Percentiles rank a stretch among this genome's conserved stretches.
These are phyloP conservation scores for Oncorhynchus tshawytscha DNA, from an alignment of 2,113 vertebrate species.

Conservation along the genomic window DNA sequence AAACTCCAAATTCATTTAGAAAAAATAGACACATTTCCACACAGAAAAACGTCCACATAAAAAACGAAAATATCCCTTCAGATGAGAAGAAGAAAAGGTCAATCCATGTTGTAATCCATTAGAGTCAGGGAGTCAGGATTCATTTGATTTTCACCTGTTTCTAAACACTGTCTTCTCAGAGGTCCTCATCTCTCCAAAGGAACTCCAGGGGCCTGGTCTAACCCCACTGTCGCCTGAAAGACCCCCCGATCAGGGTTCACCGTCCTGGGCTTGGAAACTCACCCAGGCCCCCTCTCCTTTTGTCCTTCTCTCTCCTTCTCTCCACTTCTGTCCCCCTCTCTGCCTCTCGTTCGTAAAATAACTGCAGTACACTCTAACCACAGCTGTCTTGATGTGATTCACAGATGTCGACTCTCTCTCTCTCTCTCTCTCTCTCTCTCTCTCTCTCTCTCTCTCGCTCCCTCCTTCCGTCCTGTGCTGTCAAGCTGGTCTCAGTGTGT, in stretches of 20 bases:
- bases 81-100: neutral
- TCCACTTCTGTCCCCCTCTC: conserved; percentile 6
- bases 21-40: neutral
- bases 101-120: no score
- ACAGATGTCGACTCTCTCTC: conserved; percentile 45
- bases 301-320: no score
- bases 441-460: conserved; percentile 18
- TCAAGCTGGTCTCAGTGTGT: conserved; percentile 38
- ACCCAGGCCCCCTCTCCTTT: conserved; percentile 12
- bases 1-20: neutral
- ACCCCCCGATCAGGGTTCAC: conserved; percentile 42
- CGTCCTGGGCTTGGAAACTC: conserved; percentile 36
- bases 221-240: conserved; percentile 55
- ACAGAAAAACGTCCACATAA: neutral
- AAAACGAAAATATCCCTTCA: conserved; percentile 26
- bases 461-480: conserved; percentile 38
- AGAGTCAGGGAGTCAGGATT: no score
- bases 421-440: conserved; percentile 23
- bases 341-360: no score
- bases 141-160: no score
- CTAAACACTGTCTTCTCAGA: neutral
- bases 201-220: conserved; percentile 59
- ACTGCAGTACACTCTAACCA: conserved; percentile 22
- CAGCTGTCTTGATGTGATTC: conserved; percentile 48
- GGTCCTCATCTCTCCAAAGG: conserved; percentile 55